Evolutionary conservation across 2,888 invertebrate species (phyloP), one percentile per base, ranked within the genome.

Genomic region (Allacma fusca): DNA sequence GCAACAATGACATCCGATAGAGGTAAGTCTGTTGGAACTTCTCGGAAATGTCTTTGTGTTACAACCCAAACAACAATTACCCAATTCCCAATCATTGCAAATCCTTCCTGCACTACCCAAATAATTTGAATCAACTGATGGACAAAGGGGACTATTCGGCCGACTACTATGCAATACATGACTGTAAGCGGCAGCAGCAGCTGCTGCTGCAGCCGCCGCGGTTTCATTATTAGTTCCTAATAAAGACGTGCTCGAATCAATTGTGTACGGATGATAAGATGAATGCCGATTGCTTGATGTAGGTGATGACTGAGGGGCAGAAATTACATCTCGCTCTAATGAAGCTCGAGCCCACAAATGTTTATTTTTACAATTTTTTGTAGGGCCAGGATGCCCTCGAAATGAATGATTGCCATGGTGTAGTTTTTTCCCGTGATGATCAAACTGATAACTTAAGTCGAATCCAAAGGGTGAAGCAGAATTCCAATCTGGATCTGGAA

Each of bases 261-360:
- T 44, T 23, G 62, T 23, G 26, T 23, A 19, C 57, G 84, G 84
- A 78, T 83, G 82, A 75, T 84, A 84, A 0, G 84, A 84, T 34
- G 84, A 84, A 80, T 84, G 84, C 69, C 84, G 75, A 79, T 83
- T 83, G 21, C 62, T 40, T 9, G 62, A 21, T 4, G 57, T 29
- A 4, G 78, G 74, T 12, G 78, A 76, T 5, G 82, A 78, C 16
- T 79, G 77, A 12, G 81, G 68, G 0, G 65, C 57, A 0, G 79
- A 26, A n/a, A 77, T 44, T n/a, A 78, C 76, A 1, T 76, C 82
- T 34, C 82, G 65, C 72, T 83, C 83, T 24, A 82, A 28, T 7
- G 82, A 82, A 2, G 81, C 79, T 68, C 83, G 80, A 16, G 81
- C 81, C 83, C 83, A 84, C 68, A 82, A 74, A 71, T 83, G 82